phyloP scores from a whole-genome alignment of 2,888 invertebrate species.

The Ceriagrion tenellum region DNA sequence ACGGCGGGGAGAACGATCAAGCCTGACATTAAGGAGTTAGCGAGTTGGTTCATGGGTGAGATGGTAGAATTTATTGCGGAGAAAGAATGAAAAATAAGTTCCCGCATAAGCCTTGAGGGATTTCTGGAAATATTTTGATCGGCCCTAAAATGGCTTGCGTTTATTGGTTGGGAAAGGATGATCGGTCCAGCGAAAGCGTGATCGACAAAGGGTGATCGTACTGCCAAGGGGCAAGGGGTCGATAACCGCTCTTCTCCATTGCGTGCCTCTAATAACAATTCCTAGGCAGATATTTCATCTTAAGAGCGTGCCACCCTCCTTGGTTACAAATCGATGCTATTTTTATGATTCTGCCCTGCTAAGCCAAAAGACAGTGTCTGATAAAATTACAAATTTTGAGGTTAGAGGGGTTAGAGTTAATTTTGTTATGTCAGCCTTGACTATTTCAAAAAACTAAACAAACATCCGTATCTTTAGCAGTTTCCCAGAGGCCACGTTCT shows the following conservation, averaged over 20 bases:
- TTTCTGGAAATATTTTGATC: not conserved
- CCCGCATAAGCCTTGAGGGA: not conserved
- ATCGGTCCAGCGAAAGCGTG: not conserved
- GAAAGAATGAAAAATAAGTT: not conserved
- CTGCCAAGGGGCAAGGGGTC: not conserved
- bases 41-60: not conserved
- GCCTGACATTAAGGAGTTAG: not conserved
- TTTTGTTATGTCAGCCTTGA: too few species aligned
- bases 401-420: too few species aligned
- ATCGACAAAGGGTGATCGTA: not conserved
- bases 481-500: too few species aligned
- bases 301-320: not conserved
- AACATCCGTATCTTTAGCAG: too few species aligned
- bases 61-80: not conserved
- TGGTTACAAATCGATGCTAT: not conserved
- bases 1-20: not conserved
- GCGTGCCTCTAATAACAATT: conserved; percentile 8
- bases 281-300: not conserved
- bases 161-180: not conserved
- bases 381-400: too few species aligned
- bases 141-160: not conserved
- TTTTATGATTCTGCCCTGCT: too few species aligned
- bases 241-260: not conserved
- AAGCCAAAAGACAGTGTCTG: too few species aligned
- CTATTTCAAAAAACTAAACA: too few species aligned